Evolutionary conservation across 2,797 vertebrate genomes (phyloP).

Genomic region (Pangasius krempfi): DNA sequence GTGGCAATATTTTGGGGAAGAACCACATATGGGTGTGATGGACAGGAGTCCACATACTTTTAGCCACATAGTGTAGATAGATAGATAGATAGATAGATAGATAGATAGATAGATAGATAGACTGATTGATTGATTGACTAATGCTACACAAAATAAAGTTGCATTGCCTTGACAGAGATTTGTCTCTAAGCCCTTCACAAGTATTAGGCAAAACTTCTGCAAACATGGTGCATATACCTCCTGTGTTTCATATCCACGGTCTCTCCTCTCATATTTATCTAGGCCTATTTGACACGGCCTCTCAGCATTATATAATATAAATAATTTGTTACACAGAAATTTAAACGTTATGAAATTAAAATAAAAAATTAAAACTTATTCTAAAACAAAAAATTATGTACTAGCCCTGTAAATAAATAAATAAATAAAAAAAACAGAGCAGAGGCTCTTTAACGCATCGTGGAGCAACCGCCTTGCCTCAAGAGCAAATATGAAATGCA

Average conservation of each 20-base stretch:
- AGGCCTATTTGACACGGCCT: neutral
- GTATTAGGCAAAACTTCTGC: too few species aligned
- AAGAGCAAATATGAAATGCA: slow-evolving; percentile 49
- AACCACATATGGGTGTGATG: neutral
- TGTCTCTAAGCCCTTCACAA: too few species aligned
- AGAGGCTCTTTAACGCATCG: slow-evolving; percentile 11
- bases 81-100: slow-evolving; percentile 2
- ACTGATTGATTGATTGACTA: neutral
- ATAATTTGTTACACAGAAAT: neutral
- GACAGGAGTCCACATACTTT: neutral
- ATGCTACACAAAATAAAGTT: neutral
- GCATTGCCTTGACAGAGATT: neutral
- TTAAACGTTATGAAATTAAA: too few species aligned
- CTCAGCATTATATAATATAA: neutral
- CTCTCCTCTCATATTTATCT: neutral
- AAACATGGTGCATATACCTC: neutral
- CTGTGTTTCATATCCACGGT: neutral
- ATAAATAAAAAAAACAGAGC: neutral
- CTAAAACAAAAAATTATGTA: neutral
- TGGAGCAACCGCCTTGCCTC: slow-evolving; percentile 29
- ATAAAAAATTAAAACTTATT: too few species aligned
- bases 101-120: slow-evolving; percentile 2
- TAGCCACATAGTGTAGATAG: neutral
- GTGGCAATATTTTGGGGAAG: neutral
- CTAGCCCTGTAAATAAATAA: neutral